Conservation (phyloP, 1,140 invertebrate genomes). For the Panagrolaimus sp. region DNA sequence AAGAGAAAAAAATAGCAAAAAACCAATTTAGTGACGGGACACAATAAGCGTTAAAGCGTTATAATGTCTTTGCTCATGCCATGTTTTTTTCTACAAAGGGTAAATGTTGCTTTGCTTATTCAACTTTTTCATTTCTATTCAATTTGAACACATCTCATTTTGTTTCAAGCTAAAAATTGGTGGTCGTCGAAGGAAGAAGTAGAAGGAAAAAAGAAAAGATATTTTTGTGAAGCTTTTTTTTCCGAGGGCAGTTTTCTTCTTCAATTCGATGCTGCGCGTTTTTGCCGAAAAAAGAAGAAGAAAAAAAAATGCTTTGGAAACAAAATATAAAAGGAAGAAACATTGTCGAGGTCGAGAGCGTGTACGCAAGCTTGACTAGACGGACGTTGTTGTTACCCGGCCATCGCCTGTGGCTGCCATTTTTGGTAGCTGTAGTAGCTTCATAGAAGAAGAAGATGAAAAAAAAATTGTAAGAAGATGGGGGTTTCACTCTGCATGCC, state of each 20-base stretch:
- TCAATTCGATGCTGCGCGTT: constrained; percentile 10
- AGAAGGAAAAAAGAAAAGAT: constrained; percentile 3
- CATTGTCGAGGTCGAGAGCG: no score
- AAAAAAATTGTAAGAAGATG: no score
- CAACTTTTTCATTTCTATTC: constrained; percentile 14
- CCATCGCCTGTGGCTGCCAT: neutral
- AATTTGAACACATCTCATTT: constrained; percentile 15
- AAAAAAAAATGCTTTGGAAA: neutral
- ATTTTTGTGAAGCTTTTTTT: constrained; percentile 10
- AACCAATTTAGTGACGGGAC: no score
- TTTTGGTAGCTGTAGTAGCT: neutral
- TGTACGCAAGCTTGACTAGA: neutral
- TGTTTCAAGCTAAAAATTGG: constrained; percentile 7
- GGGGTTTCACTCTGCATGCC: neutral
- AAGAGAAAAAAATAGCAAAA: no score
- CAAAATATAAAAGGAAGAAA: no score
- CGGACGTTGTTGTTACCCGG: neutral
- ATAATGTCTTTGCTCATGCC: no score
- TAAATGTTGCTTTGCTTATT: no score
- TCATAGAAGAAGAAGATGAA: neutral
- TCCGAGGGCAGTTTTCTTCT: constrained; percentile 1
- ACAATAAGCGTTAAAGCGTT: no score
- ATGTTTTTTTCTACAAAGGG: no score
- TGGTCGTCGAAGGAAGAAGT: neutral
- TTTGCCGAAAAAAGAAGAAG: neutral